Conservation (phyloP, 1,140 invertebrate species). For the Hyles vespertilio region DNA sequence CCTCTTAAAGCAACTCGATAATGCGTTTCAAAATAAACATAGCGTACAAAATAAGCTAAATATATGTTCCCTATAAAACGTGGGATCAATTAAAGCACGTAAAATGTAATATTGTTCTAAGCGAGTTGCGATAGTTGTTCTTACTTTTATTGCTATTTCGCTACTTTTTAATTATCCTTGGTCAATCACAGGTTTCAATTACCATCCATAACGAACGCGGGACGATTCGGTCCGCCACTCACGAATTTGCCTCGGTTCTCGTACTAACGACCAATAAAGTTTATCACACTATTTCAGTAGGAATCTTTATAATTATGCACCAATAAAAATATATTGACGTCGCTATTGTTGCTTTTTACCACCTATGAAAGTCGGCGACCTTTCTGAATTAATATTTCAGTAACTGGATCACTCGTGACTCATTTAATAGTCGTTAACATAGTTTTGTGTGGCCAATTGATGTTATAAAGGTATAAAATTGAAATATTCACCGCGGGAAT, state of each 20-base stretch:
- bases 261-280: slow-evolving; percentile 64
- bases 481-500: slow-evolving; percentile 50
- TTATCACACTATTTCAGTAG: slow-evolving; percentile 72
- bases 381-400: slow-evolving; percentile 12
- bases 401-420: no score
- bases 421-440: slow-evolving; percentile 13
- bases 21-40: slow-evolving; percentile 9
- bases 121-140: slow-evolving; percentile 19
- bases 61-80: neutral
- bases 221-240: slow-evolving; percentile 50
- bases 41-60: neutral
- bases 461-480: slow-evolving; percentile 33
- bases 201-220: slow-evolving; percentile 45
- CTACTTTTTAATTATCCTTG: slow-evolving; percentile 67
- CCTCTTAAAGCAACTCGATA: slow-evolving; percentile 11
- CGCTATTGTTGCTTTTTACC: slow-evolving; percentile 51
- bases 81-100: neutral
- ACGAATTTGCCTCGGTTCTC: slow-evolving; percentile 53
- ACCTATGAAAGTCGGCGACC: slow-evolving; percentile 50
- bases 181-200: slow-evolving; percentile 49
- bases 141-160: slow-evolving; percentile 34
- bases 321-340: slow-evolving; percentile 58
- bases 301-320: slow-evolving; percentile 61
- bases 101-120: neutral
- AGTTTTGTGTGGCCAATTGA: slow-evolving; percentile 5